Evolutionary conservation across 2,888 invertebrate species (phyloP), one percentile per base, ranked within the genome.

Genomic region (Dasysyrphus tricinctus): DNA sequence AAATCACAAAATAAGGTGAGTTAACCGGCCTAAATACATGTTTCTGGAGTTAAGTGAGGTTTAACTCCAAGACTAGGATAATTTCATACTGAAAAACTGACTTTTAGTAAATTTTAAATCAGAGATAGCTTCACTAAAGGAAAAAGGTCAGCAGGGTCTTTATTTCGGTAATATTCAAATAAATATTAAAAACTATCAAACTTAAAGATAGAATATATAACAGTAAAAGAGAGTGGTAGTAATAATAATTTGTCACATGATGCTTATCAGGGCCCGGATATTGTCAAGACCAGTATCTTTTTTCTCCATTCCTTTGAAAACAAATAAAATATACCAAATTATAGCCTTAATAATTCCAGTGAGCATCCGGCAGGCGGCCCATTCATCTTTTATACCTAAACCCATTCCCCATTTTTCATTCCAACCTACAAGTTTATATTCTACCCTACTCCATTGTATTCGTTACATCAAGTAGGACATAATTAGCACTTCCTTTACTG

Each of bases 401-500:
- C 24, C 8, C 14, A 56, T 56, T 7, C 24, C 24, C 8, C 14
- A 56, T 56, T 7, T 7, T 8, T 14, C 32, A 39, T 24, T 11
- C 16, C 16, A 34, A 1, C 32, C 32, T 32, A 5, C 32, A 24
- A n/a, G n/a, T n/a, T 32, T 32, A 4, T 32, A 32, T 32, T 4
- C 32, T 32, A 32, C 32, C 8, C 76, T 80, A 81, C 24, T 82
- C 77, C 51, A 87, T 54, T 44, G 88, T 88, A 69, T 88, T 91
- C 69, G 91, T 90, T 19, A 92, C 90, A 88, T 91, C 90, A 69
- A 91, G 91, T 24, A 91, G 80, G 75, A 85, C 79, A 79, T 88
- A 89, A 69, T 89, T 89, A 24, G 78, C 65, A 54, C 70, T 81
- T 51, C 80, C 76, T 57, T 61, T 81, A 82, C 88, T 90, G 83